These are phyloP conservation scores for Crypturellus undulatus DNA, from an alignment of 2,113 vertebrate species.

Conservation along the genomic window DNA sequence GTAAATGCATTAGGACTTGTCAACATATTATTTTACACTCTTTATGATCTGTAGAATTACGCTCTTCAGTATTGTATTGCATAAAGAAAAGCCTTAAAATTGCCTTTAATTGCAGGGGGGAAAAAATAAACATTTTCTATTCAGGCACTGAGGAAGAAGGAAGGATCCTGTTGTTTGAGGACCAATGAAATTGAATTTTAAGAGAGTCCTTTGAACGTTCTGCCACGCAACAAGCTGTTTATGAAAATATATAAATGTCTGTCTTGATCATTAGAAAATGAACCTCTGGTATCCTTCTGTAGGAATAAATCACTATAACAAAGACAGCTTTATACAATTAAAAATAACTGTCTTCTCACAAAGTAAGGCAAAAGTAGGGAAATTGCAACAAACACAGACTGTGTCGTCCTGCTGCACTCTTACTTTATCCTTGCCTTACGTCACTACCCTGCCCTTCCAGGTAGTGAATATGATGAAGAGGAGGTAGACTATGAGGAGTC, in stretches of 20 bases:
- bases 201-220: slow-evolving; percentile 47
- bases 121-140: slow-evolving; percentile 16
- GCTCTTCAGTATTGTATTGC: slow-evolving; percentile 75
- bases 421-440: slow-evolving; percentile 10
- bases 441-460: slow-evolving; percentile 68
- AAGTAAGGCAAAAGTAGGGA: background rate
- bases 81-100: slow-evolving; percentile 72
- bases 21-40: slow-evolving; percentile 85
- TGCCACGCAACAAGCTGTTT: background rate
- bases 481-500: slow-evolving; percentile 98
- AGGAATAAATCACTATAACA: slow-evolving; percentile 8
- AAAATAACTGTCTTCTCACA: slow-evolving; percentile 15
- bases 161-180: slow-evolving; percentile 36
- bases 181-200: slow-evolving; percentile 44
- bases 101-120: slow-evolving; percentile 37
- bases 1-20: slow-evolving; percentile 88
- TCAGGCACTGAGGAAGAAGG: background rate
- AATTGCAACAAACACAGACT: slow-evolving; percentile 36
- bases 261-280: slow-evolving; percentile 33
- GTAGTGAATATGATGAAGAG: slow-evolving; percentile 97
- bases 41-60: slow-evolving; percentile 87
- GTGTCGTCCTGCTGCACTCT: background rate
- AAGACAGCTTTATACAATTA: slow-evolving; percentile 40
- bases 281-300: slow-evolving; percentile 11
- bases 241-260: slow-evolving; percentile 28